phyloP scores from a whole-genome alignment of 2,888 invertebrate genomes.

The Petrolisthes manimaculis region DNA sequence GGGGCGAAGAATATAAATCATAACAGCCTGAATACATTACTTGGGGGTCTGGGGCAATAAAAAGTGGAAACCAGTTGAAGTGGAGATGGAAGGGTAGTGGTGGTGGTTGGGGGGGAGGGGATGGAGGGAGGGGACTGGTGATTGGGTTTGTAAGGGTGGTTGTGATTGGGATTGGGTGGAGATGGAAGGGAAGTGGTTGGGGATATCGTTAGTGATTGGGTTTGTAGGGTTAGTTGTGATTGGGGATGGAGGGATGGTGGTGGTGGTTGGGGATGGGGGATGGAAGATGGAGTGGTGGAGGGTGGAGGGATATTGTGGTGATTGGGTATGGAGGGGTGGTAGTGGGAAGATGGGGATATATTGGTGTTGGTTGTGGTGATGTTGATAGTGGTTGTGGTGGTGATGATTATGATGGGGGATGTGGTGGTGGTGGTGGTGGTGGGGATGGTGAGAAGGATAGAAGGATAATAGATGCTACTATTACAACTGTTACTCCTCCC shows the following conservation, averaged over 20 bases:
- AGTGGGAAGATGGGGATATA: neutral
- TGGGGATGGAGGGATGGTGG: neutral
- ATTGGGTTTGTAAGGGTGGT: neutral
- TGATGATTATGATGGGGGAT: neutral
- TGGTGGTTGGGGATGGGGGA: neutral
- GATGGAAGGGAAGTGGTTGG: neutral
- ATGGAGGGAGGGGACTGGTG: neutral
- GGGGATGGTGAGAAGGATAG: neutral
- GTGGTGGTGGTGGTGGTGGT: neutral
- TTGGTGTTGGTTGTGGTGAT: neutral
- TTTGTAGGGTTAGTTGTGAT: neutral
- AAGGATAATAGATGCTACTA: neutral
- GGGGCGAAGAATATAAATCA: constrained; percentile 54
- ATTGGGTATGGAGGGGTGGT: neutral
- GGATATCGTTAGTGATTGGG: neutral
- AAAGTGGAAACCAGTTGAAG: constrained; percentile 28
- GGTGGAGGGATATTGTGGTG: neutral
- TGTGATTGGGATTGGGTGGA: neutral
- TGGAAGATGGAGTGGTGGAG: neutral
- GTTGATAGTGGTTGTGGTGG: neutral
- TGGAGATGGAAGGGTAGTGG: constrained; percentile 2
- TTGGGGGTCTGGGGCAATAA: constrained; percentile 40
- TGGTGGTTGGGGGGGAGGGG: neutral
- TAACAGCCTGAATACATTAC: constrained; percentile 59
- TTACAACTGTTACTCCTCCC: neutral